Conservation (phyloP, 1,140 invertebrate genomes). For the Eulimnadia texana region DNA sequence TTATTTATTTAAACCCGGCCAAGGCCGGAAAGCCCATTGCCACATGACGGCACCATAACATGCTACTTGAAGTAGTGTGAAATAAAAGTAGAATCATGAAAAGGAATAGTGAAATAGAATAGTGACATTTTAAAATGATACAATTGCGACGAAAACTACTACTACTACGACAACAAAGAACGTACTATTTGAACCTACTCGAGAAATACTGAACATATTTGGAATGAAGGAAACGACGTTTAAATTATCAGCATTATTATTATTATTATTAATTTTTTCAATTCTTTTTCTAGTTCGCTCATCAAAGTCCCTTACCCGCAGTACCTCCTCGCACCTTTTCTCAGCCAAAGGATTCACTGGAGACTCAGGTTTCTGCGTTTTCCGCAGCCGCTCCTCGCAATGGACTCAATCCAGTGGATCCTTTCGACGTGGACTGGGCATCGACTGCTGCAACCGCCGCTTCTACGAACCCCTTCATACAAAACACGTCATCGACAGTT, state of each 20-base stretch:
- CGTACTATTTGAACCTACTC: too few relatives aligned
- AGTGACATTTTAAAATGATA: too few relatives aligned
- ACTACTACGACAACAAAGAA: too few relatives aligned
- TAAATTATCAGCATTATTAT: not conserved
- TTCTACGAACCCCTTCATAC: not conserved
- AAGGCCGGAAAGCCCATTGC: too few relatives aligned
- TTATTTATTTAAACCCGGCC: too few relatives aligned
- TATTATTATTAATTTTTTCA: not conserved
- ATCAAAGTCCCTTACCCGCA: not conserved
- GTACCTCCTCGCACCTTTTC: not conserved
- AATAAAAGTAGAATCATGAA: too few relatives aligned
- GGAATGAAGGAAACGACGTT: too few relatives aligned
- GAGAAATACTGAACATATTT: too few relatives aligned
- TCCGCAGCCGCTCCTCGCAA: not conserved
- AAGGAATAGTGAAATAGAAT: too few relatives aligned
- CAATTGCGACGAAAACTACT: too few relatives aligned
- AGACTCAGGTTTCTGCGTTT: not conserved
- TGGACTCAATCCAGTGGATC: not conserved
- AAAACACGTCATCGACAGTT: not conserved
- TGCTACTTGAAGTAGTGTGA: too few relatives aligned
- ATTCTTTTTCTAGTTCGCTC: not conserved
- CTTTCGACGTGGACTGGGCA: not conserved
- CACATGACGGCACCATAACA: too few relatives aligned
- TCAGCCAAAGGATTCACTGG: not conserved
- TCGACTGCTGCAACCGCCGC: not conserved